These are phyloP conservation scores for Rhagophthalmus giganteus DNA, from an alignment of 2,888 invertebrate genomes.

Conservation along the genomic window DNA sequence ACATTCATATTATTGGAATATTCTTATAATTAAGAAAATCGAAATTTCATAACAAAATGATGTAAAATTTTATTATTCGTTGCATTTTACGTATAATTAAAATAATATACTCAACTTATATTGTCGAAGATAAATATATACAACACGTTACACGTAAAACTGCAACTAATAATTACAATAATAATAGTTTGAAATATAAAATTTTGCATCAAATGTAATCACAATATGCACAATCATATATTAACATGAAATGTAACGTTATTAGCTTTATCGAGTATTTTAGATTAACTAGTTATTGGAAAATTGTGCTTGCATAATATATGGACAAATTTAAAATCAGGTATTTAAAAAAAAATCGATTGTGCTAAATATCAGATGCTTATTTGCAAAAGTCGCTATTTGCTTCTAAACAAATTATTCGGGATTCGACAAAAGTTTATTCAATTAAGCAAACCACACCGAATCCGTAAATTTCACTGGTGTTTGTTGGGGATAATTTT, in stretches of 20 bases:
- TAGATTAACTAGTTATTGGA: constrained; percentile 5
- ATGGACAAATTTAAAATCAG: not conserved
- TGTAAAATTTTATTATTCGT: constrained; percentile 20
- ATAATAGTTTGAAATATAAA: constrained; percentile 21
- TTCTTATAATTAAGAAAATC: constrained; percentile 33
- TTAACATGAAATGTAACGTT: constrained; percentile 28
- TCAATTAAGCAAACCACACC: no score
- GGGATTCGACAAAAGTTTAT: no score
- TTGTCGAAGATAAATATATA: constrained; percentile 23
- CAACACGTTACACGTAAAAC: constrained; percentile 23
- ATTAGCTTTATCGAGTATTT: constrained; percentile 23
- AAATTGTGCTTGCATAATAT: not conserved
- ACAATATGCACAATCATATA: constrained; percentile 32
- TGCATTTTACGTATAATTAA: constrained; percentile 24
- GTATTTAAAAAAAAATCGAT: no score
- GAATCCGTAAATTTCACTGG: no score
- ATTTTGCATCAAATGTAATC: constrained; percentile 29
- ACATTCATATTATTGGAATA: constrained; percentile 41
- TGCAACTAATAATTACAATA: constrained; percentile 18
- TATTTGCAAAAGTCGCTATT: no score
- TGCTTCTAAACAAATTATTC: no score
- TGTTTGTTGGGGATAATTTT: no score
- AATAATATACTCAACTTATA: constrained; percentile 24
- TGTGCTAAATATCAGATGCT: no score
- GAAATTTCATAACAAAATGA: constrained; percentile 25